Percentiles rank a stretch among this genome's conserved stretches.
Evolutionary conservation across 2,888 invertebrate genomes (phyloP).

Genomic region (Linyphia triangularis): DNA sequence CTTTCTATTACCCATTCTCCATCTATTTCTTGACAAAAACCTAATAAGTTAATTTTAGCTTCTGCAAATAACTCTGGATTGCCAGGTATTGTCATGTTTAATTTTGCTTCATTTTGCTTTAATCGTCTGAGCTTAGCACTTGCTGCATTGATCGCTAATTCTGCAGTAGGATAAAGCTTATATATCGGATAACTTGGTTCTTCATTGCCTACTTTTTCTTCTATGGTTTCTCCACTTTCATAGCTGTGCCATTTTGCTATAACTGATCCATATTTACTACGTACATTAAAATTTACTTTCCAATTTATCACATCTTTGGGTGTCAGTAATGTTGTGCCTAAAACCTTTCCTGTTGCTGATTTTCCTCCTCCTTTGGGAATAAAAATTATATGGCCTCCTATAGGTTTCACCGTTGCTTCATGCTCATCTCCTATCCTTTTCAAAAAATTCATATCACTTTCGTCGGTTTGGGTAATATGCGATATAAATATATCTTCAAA

Average conservation of each 20-base stretch:
- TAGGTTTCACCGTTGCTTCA: background rate
- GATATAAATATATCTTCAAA: background rate
- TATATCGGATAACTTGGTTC: background rate
- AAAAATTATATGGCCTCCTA: background rate
- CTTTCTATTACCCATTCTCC: background rate
- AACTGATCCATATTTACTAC: background rate
- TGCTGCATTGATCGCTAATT: background rate
- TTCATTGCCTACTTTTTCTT: background rate
- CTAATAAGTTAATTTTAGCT: background rate
- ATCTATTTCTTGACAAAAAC: background rate
- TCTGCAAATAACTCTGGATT: too few species aligned
- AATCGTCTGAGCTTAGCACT: background rate
- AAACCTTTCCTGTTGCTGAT: background rate
- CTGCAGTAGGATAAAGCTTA: background rate
- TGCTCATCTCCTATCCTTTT: background rate
- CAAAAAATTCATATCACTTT: background rate
- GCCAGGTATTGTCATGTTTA: too few species aligned
- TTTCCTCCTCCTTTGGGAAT: background rate
- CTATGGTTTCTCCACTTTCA: background rate
- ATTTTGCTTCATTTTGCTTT: background rate
- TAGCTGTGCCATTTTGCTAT: background rate
- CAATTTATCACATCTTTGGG: background rate
- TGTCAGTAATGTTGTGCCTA: too few species aligned
- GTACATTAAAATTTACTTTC: background rate
- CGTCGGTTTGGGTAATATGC: background rate